Base-by-base conservation (phyloP, 2,113 vertebrate genomes). In the Hirundichthys speculiger region DNA sequence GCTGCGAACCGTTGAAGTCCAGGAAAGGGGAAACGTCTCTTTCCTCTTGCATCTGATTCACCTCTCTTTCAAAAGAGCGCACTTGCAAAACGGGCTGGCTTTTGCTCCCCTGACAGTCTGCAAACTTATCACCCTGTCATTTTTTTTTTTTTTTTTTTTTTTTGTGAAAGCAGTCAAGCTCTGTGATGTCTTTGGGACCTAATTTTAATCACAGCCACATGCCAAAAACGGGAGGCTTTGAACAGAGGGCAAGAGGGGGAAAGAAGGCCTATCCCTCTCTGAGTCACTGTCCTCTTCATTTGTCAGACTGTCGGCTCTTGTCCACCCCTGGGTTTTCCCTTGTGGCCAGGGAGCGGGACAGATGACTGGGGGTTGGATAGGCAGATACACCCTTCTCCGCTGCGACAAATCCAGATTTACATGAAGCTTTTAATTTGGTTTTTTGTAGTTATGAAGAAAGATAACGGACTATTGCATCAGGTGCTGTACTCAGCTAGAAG, bases 1-100 rank as follows among this genome's bases (percentile, higher is more conserved):
- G 0, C 15, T 0, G 57, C 85, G 86, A 91, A 84, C 88, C 16
- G 3, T 2, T 3, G 18, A 19, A 67, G 71, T 77, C 48, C 66
- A 70, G 69, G 72, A 85, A 82, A 82, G 78, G 75, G 81, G 57
- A 86, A 88, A 69, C 11, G 63, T 85, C 76, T 81, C 64, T 75
- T 88, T 82, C 75, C 74, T 88, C 66, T 45, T 58, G 61, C 53
- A 71, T 80, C 65, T 11, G 41, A 82, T 58, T 79, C 9, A 13
- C 41, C 51, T 82, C 56, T 46, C 52, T 79, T 81, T 75, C 54
- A 78, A 83, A 87, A 80, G 65, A 72, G 52, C 2, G 5, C 2
- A 14, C 63, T 83, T 80, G 61, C 70, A 70, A 83, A 85, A 84
- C 73, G 79, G 60, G 38, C 62, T n/a, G 1, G 5, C 64, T 60